Evolutionary conservation across 2,888 invertebrate genomes (phyloP).

Genomic region (Drosophila nr. perissopoda): DNA sequence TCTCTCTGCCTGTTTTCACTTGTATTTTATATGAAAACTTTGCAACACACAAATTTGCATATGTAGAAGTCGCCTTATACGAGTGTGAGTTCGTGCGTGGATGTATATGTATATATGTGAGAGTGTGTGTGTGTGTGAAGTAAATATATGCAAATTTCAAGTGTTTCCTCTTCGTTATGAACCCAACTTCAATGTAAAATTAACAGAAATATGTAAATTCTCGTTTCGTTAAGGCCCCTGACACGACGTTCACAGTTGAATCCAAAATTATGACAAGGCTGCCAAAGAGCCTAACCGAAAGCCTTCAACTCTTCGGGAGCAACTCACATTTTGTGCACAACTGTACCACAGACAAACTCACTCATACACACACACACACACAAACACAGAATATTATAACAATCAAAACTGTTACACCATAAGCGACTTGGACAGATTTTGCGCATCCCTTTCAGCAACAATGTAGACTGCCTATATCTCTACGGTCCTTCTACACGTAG

Average conservation of each 20-base stretch:
- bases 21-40: conserved; percentile 82
- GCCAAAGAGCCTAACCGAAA: conserved; percentile 67
- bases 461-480: neutral
- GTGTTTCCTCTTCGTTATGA: conserved; percentile 84
- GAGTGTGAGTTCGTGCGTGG: conserved; percentile 24
- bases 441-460: conserved; percentile 11
- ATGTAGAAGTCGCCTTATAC: conserved; percentile 54
- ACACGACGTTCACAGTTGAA: conserved; percentile 35
- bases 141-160: conserved; percentile 83
- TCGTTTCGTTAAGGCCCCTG: conserved; percentile 72
- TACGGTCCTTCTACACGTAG: conserved; percentile 11
- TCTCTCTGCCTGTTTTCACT: conserved; percentile 74
- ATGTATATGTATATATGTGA: conserved; percentile 13
- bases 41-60: conserved; percentile 77
- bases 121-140: conserved; percentile 44
- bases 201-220: conserved; percentile 83
- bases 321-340: conserved; percentile 60
- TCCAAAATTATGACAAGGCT: conserved; percentile 60
- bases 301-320: conserved; percentile 36
- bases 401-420: conserved; percentile 61
- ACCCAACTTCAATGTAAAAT: conserved; percentile 82
- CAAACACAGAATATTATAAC: conserved; percentile 25
- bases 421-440: conserved; percentile 63
- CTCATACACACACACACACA: conserved; percentile 12
- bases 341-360: conserved; percentile 54